Base-by-base conservation (phyloP, 2,888 invertebrate genomes). In the Falcaria lacertinaria region DNA sequence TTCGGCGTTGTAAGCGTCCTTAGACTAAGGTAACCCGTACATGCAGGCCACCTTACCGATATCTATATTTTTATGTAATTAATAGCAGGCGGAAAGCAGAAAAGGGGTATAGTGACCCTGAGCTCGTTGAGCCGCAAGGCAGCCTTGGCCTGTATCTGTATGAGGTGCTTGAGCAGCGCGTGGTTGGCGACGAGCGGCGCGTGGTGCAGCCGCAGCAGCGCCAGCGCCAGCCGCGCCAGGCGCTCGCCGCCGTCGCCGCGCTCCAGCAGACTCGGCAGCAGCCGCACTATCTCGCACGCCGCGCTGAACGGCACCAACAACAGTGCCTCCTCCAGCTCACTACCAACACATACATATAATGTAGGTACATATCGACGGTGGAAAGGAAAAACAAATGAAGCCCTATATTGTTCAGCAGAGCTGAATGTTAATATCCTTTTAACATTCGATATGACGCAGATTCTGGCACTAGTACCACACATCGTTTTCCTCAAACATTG, bases 291-390 rank as follows among this genome's bases (percentile, higher is more conserved):
- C 40, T 95, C 94, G 64, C 94, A 93, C 1, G 96, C 96, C 41
- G 93, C 91, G 39, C 93, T 91, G 71, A 97, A 96, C 1, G 98
- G 97, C 34, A 99, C 81, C 8, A 98, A 87, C 0, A 98, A 83
- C 0, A 99, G 86, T 0, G 97, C 92, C 80, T 98, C 97, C 79
- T 98, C 97, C 48, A 99, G 80, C 69, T 98, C 98, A 70, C 98
- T 97, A 80, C 4, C 90, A 85, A 25, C 33, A 13, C 39, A 33
- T 28, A 44, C 15, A 38, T 44, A 11, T 19, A 0, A 15, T n/a
- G n/a, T n/a, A n/a, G n/a, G n/a, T n/a, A n/a, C n/a, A n/a, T n/a
- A n/a, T n/a, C n/a, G n/a, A n/a, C n/a, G n/a, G n/a, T n/a, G n/a
- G n/a, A n/a, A n/a, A n/a, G n/a, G n/a, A n/a, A n/a, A n/a, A n/a